Evolutionary conservation across 2,888 invertebrate species (phyloP).

Genomic region (Phaedon cochleariae): DNA sequence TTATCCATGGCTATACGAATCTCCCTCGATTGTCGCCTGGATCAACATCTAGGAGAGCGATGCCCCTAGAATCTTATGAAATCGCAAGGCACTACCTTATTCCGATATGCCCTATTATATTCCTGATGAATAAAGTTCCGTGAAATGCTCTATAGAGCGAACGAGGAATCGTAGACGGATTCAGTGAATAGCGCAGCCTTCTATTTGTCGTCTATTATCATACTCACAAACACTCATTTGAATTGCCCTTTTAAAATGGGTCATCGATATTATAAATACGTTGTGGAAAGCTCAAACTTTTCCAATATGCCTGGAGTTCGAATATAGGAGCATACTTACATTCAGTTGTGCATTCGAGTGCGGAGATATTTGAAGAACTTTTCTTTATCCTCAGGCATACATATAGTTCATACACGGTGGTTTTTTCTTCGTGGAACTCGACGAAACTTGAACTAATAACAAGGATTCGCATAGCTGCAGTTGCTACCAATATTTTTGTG

Average conservation of each 20-base stretch:
- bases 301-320: conserved; percentile 3
- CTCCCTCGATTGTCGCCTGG: no score
- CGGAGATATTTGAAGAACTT: no score
- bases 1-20: no score
- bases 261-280: conserved; percentile 13
- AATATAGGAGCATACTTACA: not conserved
- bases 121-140: not conserved
- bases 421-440: no score
- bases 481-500: no score
- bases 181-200: conserved; percentile 5
- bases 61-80: not conserved
- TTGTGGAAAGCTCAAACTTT: not conserved
- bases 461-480: no score
- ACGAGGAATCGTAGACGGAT: not conserved
- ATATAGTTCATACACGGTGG: not conserved
- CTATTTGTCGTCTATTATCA: conserved; percentile 8
- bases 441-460: no score
- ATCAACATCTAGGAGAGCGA: not conserved
- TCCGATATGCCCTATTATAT: not conserved
- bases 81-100: not conserved
- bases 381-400: no score
- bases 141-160: not conserved
- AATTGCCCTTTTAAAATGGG: conserved; percentile 19
- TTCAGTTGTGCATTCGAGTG: no score
- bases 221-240: conserved; percentile 13